Conservation (phyloP, 1,140 invertebrate species). For the Diabrotica virgifera region DNA sequence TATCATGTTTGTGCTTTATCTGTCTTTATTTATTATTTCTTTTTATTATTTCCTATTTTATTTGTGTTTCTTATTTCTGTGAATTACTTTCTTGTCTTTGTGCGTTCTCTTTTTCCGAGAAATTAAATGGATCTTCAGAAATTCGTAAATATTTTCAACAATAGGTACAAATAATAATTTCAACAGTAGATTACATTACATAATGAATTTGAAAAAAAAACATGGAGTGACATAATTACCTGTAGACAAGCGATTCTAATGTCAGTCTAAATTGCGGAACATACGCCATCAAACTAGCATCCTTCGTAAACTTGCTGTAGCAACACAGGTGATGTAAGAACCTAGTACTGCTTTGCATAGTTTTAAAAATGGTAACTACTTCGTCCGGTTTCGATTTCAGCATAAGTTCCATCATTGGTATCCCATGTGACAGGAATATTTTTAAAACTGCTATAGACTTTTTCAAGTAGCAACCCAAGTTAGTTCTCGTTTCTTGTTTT, state of each 20-base stretch:
- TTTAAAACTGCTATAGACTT: slow-evolving; percentile 62
- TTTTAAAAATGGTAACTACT: slow-evolving; percentile 60
- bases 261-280: slow-evolving; percentile 73
- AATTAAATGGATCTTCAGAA: no score
- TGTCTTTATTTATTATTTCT: no score
- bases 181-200: no score
- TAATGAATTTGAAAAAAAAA: no score
- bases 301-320: slow-evolving; percentile 73
- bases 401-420: slow-evolving; percentile 68
- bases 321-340: slow-evolving; percentile 81
- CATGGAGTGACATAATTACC: no score
- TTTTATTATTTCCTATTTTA: no score
- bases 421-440: slow-evolving; percentile 71
- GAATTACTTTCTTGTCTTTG: no score
- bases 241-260: slow-evolving; percentile 75
- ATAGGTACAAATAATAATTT: no score
- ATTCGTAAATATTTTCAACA: no score
- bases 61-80: no score
- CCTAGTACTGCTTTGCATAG: slow-evolving; percentile 66
- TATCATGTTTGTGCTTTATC: no score
- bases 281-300: slow-evolving; percentile 70
- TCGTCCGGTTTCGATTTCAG: slow-evolving; percentile 60
- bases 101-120: no score
- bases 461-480: slow-evolving; percentile 60
- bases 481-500: slow-evolving; percentile 56